Evolutionary conservation across 2,113 vertebrate species (phyloP), one percentile per base, ranked within the genome.

Genomic region (Rallus limicola): DNA sequence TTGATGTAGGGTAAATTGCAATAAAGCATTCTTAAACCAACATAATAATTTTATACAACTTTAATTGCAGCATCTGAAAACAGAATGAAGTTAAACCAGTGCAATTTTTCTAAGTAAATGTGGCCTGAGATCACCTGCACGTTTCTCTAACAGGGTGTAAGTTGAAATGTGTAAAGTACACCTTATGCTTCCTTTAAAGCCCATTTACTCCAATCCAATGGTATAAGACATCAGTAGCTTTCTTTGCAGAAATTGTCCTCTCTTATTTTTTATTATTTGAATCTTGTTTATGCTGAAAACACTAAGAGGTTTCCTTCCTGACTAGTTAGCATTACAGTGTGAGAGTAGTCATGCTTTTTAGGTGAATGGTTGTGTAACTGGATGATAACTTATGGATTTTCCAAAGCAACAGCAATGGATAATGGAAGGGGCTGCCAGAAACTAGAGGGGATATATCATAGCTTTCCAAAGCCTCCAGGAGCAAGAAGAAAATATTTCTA

Each of bases 281-380:
- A 42, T 56, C 31, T 80, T 55, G 13, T 50, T 74, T 89, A n/a
- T 60, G n/a, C 29, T 62, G 15, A 48, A 62, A 62, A 26, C 21
- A 68, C 67, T 56, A 25, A 67, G 14, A 13, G 36, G 48, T 80
- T 74, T 44, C 6, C 11, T 89, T 80, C 23, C 80, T n/a, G 19
- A 68, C 23, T 79, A 42, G 25, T 60, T 78, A 40, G 28, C 15
- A 5, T 55, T 59, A 33, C 15, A 36, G 8, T 55, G 23, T 63
- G 40, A 63, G 40, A 68, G 23, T 17, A 56, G 26, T 36, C 18
- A 14, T 80, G 14, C 19, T 70, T 58, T 93, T 64, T 67, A 96
- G 95, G 90, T 67, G 85, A 63, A 76, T 25, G 96, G 36, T 88
- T 95, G 53, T 85, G 55, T 84, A 93, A 95, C 59, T 13, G 71